Base-by-base conservation (phyloP, 2,888 invertebrate genomes). In the Himalopsyche japonica region DNA sequence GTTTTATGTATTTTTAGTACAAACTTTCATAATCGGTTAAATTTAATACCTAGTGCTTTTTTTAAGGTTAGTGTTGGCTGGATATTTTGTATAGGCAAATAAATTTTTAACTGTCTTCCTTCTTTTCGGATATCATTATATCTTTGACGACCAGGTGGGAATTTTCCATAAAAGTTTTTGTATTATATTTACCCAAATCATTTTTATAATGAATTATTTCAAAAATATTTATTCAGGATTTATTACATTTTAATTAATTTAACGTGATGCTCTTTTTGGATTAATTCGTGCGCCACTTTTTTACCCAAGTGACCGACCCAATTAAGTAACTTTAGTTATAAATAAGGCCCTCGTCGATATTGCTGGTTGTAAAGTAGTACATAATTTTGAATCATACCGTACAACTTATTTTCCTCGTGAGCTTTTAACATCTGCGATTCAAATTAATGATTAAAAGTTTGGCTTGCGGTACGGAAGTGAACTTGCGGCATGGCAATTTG, bases 301-400 rank as follows among this genome's bases (percentile, higher is more conserved):
- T 27, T 27, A 3, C 12, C 70, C 70, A 30, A 70, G 70, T 76
- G 77, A 30, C 64, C 83, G 83, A 83, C 83, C 83, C 83, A 83
- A 83, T 83, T 83, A 80, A 80, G 20, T 48, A 83, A 83, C 83
- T 83, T 83, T 83, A 76, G 80, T 76, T 80, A 83, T 83, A 83
- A 83, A 83, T 83, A 83, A 83, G 32, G 83, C 76, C 80, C 80
- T 79, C 83, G 77, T 78, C 82, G 78, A 83, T 83, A 83, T 80
- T 83, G 79, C 64, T 76, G 76, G 43, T 15, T 30, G 70, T 43
- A 80, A 81, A 81, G 15, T 81, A 30, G 70, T 27, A 70, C 70
- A 30, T 10, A 30, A 15, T 70, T 64, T 70, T 70, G 70, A 70
- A 70, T 70, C 70, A 70, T 70, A 70, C 70, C 70, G 27, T 70